Conservation (phyloP, 2,888 invertebrate genomes). For the Microchrysa polita region DNA sequence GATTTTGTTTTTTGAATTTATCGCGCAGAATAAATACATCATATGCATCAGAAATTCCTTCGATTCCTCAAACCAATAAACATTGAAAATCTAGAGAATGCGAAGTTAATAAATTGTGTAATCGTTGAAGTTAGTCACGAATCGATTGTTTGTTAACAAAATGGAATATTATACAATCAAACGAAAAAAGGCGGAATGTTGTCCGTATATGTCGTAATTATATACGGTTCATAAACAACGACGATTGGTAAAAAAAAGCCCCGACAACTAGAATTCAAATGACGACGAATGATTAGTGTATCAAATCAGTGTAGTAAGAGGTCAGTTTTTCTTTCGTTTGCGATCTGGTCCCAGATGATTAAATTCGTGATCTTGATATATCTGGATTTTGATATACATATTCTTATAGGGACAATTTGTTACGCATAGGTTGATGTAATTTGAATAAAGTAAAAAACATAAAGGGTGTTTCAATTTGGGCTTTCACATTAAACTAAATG, state of each 20-base stretch:
- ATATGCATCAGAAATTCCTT: too few species aligned
- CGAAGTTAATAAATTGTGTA: not conserved
- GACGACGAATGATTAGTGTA: conserved; percentile 19
- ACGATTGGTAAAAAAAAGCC: conserved; percentile 16
- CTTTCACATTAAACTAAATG: too few species aligned
- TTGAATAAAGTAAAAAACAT: too few species aligned
- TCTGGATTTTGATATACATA: not conserved
- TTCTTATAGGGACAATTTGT: conserved; percentile 14
- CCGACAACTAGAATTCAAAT: not conserved
- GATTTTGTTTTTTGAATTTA: too few species aligned
- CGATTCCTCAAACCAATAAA: too few species aligned
- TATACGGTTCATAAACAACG: conserved; percentile 23
- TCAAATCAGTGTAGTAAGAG: not conserved
- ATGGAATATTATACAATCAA: not conserved
- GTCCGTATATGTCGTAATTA: conserved; percentile 1
- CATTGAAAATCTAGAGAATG: too few species aligned
- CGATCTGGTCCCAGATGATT: too few species aligned
- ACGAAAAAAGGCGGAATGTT: not conserved
- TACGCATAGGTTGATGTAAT: conserved; percentile 6
- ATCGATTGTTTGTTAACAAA: conserved; percentile 13
- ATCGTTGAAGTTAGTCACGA: conserved; percentile 19
- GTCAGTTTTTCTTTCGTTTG: conserved; percentile 17
- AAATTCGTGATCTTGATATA: too few species aligned
- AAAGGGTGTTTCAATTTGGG: too few species aligned
- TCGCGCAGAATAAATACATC: too few species aligned